Conservation (phyloP, 2,888 invertebrate species). For the Leptopterna dolabrata region DNA sequence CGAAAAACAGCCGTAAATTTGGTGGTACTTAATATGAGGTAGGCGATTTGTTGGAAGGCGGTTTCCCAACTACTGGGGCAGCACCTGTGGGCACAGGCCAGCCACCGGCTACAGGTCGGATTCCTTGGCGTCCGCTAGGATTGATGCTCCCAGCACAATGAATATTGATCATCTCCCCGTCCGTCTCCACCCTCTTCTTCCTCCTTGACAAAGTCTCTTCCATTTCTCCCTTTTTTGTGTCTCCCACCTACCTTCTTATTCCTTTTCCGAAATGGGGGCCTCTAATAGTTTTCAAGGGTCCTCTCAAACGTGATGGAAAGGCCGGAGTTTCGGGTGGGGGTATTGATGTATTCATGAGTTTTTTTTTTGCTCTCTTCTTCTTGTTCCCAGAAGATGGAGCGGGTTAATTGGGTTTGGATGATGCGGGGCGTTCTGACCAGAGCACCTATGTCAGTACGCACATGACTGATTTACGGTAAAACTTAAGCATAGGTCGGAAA, state of each 20-base stretch:
- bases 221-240: neutral
- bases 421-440: neutral
- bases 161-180: constrained; percentile 39
- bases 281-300: neutral
- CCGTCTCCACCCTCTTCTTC: constrained; percentile 2
- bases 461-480: neutral
- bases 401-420: constrained; percentile 24
- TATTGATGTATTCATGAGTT: constrained; percentile 47
- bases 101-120: neutral
- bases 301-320: neutral
- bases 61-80: constrained; percentile 7
- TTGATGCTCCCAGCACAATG: constrained; percentile 41
- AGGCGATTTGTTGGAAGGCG: neutral
- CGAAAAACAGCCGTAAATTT: neutral
- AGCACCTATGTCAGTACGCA: neutral
- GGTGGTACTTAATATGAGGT: neutral
- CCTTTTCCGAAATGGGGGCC: neutral
- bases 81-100: neutral
- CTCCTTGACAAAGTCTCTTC: constrained; percentile 34
- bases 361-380: neutral
- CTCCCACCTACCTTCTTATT: neutral
- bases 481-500: no score
- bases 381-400: constrained; percentile 10
- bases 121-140: constrained; percentile 40
- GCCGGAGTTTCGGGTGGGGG: neutral